A percentile compares a stretch with the other conserved stretches of the same genome.
phyloP scores from a whole-genome alignment of 1,140 invertebrate species.

The Macrostomum lignano region DNA sequence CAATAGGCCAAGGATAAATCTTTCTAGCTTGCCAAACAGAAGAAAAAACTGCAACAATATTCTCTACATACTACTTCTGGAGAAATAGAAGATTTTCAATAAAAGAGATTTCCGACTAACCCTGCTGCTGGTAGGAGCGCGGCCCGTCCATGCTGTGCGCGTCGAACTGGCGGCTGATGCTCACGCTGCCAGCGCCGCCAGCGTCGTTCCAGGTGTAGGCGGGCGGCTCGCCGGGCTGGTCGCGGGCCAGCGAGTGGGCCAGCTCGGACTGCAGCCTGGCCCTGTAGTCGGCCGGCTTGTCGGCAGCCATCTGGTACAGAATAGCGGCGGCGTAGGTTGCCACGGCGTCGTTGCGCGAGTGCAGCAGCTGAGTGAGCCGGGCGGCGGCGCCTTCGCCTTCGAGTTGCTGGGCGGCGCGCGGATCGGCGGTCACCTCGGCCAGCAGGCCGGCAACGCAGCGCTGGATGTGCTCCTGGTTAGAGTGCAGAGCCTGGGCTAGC shows the following conservation, averaged over 20 bases:
- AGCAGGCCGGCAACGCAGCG: slow-evolving; percentile 76
- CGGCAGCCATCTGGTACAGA: slow-evolving; percentile 83
- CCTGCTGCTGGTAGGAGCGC: no score
- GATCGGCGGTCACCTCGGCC: slow-evolving; percentile 73
- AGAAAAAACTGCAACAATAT: no score
- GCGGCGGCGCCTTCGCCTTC: slow-evolving; percentile 82
- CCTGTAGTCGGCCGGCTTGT: slow-evolving; percentile 88
- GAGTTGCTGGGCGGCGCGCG: slow-evolving; percentile 81
- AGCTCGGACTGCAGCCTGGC: slow-evolving; percentile 77
- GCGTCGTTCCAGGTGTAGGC: slow-evolving; percentile 19
- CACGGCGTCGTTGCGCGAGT: slow-evolving; percentile 64
- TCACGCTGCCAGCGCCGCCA: no score
- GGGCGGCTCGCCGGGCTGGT: slow-evolving; percentile 14
- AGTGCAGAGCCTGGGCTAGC: slow-evolving; percentile 62
- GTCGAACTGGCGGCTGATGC: no score
- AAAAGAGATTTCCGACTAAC: no score
- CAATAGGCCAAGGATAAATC: no score
- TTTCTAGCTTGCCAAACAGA: no score
- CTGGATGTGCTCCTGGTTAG: slow-evolving; percentile 88
- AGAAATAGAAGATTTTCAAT: no score
- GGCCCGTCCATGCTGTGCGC: no score
- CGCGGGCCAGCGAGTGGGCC: slow-evolving; percentile 47
- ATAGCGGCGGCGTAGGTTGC: slow-evolving; percentile 91
- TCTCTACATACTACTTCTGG: no score
- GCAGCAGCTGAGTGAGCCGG: slow-evolving; percentile 66